A percentile compares a stretch with the other conserved stretches of the same genome.
Conservation (phyloP, 64 coral and sea anemone genomes). For the Montipora efflorescens region DNA sequence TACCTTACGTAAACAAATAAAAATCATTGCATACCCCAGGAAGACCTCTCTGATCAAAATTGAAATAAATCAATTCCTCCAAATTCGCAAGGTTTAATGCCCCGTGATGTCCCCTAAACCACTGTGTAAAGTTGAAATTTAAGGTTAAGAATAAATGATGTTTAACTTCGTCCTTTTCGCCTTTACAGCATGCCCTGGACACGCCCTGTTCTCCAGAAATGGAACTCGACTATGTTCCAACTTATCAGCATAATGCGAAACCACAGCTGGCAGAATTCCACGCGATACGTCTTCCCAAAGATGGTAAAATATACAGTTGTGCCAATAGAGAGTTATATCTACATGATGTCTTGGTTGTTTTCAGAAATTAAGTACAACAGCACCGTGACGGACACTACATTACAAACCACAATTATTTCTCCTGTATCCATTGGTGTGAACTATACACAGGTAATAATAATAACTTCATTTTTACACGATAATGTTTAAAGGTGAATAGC, state of each 20-base stretch:
- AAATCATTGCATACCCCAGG: too few species aligned
- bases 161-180: neutral
- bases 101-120: too few species aligned
- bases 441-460: constrained; percentile 25
- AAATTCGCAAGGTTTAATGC: too few species aligned
- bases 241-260: constrained; percentile 38
- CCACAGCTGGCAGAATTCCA: constrained; percentile 65
- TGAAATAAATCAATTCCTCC: too few species aligned
- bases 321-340: neutral
- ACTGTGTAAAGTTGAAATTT: too few species aligned
- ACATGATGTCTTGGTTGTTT: constrained; percentile 12
- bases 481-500: too few species aligned
- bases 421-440: neutral
- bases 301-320: constrained; percentile 38
- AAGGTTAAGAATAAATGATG: neutral
- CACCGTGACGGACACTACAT: constrained; percentile 19
- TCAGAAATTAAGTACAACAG: neutral
- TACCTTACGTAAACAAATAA: too few species aligned
- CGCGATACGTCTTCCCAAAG: constrained; percentile 43
- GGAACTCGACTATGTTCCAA: constrained; percentile 81
- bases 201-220: constrained; percentile 53
- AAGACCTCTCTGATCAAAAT: too few species aligned
- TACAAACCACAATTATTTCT: neutral
- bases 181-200: constrained; percentile 73
- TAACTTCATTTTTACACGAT: too few species aligned